These are phyloP conservation scores for Seira musarum DNA, from an alignment of 2,888 invertebrate genomes.

Conservation along the genomic window DNA sequence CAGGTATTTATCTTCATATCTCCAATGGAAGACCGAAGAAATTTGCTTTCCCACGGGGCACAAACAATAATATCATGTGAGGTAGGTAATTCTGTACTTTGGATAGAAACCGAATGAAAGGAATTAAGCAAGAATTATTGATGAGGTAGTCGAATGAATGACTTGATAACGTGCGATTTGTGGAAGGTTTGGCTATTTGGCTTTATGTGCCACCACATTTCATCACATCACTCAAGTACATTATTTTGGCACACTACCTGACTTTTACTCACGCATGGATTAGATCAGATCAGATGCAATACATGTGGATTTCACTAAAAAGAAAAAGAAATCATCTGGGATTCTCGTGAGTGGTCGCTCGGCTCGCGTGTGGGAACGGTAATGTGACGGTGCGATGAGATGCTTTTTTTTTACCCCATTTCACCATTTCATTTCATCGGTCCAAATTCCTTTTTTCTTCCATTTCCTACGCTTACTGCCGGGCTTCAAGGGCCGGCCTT, in stretches of 20 bases:
- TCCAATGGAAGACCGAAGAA: neutral
- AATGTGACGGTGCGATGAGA: too few relatives aligned
- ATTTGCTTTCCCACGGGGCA: neutral
- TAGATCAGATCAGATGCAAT: neutral
- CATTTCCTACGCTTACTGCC: too few relatives aligned
- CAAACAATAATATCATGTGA: neutral
- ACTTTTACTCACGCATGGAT: neutral
- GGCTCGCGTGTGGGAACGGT: too few relatives aligned
- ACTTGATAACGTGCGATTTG: neutral
- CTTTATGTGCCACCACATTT: neutral
- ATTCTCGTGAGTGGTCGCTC: too few relatives aligned
- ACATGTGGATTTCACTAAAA: neutral
- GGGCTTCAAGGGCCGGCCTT: too few relatives aligned
- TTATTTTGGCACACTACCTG: neutral
- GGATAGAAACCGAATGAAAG: neutral
- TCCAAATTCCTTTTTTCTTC: too few relatives aligned
- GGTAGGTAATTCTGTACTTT: neutral
- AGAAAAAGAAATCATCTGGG: conserved; percentile 14
- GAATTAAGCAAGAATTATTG: neutral
- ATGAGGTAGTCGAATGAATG: neutral
- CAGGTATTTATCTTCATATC: neutral
- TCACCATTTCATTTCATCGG: too few relatives aligned
- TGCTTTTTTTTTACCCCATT: too few relatives aligned
- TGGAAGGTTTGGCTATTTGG: neutral
- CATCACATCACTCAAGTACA: neutral